phyloP scores from a whole-genome alignment of 2,888 invertebrate genomes.

The Nasonia oneida region DNA sequence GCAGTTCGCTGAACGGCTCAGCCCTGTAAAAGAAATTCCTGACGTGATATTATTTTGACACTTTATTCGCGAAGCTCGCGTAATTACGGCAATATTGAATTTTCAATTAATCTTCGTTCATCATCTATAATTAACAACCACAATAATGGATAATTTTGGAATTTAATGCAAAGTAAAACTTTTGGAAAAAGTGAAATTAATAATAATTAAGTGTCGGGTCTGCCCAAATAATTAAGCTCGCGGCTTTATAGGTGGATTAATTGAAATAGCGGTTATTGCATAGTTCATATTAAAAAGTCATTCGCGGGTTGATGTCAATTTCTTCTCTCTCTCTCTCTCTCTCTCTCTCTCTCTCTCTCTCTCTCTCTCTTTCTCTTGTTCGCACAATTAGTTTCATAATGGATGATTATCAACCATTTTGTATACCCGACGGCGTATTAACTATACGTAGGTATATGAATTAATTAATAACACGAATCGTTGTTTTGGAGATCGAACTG shows the following conservation, averaged over 20 bases:
- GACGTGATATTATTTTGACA: not conserved
- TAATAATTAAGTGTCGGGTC: not conserved
- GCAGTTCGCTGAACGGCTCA: not conserved
- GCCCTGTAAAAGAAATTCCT: not conserved
- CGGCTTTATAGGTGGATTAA: not conserved
- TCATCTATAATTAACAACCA: not conserved
- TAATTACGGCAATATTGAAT: not conserved
- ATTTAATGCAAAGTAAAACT: not conserved
- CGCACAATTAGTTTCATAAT: constrained; percentile 69
- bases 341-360: not conserved
- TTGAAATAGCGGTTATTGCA: not conserved
- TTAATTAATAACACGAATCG: constrained; percentile 70
- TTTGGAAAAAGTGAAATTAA: not conserved
- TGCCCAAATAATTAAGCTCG: not conserved
- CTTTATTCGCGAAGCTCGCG: not conserved
- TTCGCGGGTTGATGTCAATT: constrained; percentile 47
- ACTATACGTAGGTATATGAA: constrained; percentile 61
- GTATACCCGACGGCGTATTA: constrained; percentile 68
- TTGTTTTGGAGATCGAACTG: constrained; percentile 64
- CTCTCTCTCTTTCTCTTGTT: constrained; percentile 18
- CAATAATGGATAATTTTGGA: not conserved
- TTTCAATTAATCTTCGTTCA: not conserved
- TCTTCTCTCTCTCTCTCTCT: too few relatives aligned
- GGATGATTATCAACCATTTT: constrained; percentile 69
- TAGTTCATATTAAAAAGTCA: not conserved